Percentiles rank a stretch among this genome's conserved stretches.
Evolutionary conservation across 2,797 vertebrate species (phyloP).

Genomic region (Tenualosa ilisha): DNA sequence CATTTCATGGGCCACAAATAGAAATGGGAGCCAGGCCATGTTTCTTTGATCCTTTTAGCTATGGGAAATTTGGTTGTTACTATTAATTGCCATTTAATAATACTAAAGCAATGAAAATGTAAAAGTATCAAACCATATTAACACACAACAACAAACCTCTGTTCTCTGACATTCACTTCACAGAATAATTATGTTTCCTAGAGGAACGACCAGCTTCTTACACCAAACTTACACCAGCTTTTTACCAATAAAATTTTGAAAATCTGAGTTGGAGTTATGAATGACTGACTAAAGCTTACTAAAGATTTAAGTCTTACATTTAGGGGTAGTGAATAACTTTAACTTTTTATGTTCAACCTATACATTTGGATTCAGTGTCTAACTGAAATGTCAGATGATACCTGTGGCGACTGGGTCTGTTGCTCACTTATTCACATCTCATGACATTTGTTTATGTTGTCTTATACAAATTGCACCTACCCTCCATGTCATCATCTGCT

Average conservation of each 20-base stretch:
- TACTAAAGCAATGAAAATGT: neutral
- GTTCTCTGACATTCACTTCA: neutral
- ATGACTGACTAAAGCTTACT: neutral
- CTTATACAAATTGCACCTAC: slow-evolving; percentile 5
- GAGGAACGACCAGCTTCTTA: neutral
- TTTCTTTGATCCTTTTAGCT: neutral
- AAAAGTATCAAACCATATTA: neutral
- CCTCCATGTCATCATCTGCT: slow-evolving; percentile 48
- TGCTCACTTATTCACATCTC: neutral
- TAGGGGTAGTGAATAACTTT: neutral
- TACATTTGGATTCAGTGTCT: neutral
- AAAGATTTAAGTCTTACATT: neutral
- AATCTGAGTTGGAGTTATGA: neutral
- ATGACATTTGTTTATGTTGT: neutral
- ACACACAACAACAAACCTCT: neutral
- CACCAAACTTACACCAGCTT: neutral
- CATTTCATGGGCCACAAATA: neutral
- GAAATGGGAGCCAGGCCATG: neutral
- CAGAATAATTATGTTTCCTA: neutral
- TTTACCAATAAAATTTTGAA: neutral
- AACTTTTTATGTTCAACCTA: neutral
- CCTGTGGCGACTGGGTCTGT: neutral
- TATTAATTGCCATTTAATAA: neutral
- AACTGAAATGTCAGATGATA: neutral
- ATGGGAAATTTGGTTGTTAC: neutral